Conservation (phyloP, 2,797 vertebrate species). For the Manis javanica region DNA sequence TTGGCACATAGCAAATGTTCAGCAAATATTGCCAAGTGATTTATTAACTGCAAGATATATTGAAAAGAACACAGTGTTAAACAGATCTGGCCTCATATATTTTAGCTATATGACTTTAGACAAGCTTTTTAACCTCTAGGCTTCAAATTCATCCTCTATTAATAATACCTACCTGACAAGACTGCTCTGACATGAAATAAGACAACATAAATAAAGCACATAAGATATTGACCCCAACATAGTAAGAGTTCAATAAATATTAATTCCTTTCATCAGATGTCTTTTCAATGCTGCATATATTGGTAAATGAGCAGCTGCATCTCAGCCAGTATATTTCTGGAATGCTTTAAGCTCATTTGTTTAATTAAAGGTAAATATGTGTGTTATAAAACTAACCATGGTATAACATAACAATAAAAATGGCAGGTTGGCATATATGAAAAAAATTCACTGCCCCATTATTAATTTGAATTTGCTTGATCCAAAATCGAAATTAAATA, state of each 20-base stretch:
- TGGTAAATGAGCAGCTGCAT: background rate
- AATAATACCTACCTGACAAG: background rate
- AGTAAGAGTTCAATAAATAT: background rate
- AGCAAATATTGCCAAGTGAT: background rate
- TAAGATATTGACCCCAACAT: background rate
- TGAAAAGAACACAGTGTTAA: background rate
- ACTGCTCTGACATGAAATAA: slow-evolving; percentile 37
- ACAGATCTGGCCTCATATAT: background rate
- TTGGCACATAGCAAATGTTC: background rate
- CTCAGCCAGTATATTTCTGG: background rate
- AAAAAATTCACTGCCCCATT: background rate
- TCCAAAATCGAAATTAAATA: background rate
- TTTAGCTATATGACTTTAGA: background rate
- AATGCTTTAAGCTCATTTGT: background rate
- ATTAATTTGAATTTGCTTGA: background rate
- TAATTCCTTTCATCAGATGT: background rate
- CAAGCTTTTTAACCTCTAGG: background rate
- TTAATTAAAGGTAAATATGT: slow-evolving; percentile 1
- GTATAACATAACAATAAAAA: background rate
- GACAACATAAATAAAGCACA: slow-evolving; percentile 13
- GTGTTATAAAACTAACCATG: background rate
- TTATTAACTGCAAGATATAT: background rate
- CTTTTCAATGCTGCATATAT: background rate
- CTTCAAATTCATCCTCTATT: slow-evolving; percentile 36
- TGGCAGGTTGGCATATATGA: background rate